These are phyloP conservation scores for Idris sp. DNA, from an alignment of 1,140 invertebrate genomes.

Conservation along the genomic window DNA sequence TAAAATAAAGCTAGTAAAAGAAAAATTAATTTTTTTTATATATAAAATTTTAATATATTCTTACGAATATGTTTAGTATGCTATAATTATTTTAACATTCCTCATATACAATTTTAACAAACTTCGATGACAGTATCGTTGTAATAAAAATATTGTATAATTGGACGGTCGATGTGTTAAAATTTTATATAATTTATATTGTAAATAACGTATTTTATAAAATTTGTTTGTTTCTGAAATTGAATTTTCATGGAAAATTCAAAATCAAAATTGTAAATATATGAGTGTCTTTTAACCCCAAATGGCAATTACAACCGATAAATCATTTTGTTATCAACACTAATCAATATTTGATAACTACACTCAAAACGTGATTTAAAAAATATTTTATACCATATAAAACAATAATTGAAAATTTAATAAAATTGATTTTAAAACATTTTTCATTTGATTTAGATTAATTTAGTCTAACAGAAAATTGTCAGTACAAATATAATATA, in stretches of 20 bases:
- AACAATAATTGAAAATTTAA: background rate
- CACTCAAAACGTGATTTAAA: background rate
- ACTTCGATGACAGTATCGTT: conserved; percentile 16
- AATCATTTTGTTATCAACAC: too few species aligned
- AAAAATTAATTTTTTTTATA: conserved; percentile 19
- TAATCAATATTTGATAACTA: too few species aligned
- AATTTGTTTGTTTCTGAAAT: conserved; percentile 21
- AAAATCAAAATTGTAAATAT: too few species aligned
- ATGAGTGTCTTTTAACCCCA: too few species aligned
- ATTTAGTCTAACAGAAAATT: too few species aligned
- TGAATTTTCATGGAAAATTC: conserved; percentile 51
- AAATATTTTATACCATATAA: conserved; percentile 3
- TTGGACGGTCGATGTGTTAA: conserved; percentile 33
- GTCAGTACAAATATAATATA: too few species aligned
- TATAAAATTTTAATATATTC: conserved; percentile 33
- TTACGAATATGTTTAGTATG: background rate
- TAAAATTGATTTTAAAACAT: conserved; percentile 5
- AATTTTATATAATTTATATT: conserved; percentile 7
- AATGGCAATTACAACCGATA: background rate
- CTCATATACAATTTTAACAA: conserved; percentile 17
- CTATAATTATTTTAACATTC: conserved; percentile 15
- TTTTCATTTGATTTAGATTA: too few species aligned
- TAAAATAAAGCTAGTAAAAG: conserved; percentile 29
- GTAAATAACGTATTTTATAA: conserved; percentile 26
- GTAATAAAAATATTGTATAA: conserved; percentile 28